phyloP scores from a whole-genome alignment of 1,140 invertebrate species.

The Anoplolepis gracilipes region DNA sequence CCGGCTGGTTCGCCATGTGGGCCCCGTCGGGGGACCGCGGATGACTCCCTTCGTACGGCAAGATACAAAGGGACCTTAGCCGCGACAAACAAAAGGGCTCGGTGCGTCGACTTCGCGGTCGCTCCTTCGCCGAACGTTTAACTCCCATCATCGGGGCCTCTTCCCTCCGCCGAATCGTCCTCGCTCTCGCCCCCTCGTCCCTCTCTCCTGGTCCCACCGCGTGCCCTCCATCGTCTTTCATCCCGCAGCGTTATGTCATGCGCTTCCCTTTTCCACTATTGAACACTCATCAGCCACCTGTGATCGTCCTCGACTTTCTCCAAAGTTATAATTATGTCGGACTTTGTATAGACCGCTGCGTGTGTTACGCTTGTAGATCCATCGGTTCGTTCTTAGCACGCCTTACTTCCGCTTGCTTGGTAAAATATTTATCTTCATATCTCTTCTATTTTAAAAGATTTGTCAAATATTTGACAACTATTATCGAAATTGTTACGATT shows the following conservation, averaged over 20 bases:
- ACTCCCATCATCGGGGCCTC: conserved; percentile 68
- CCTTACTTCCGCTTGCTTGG: conserved; percentile 22
- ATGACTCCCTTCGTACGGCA: conserved; percentile 52
- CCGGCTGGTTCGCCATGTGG: conserved; percentile 77
- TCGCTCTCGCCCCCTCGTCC: neutral
- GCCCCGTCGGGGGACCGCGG: conserved; percentile 47
- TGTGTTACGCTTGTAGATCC: conserved; percentile 31
- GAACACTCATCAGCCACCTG: conserved; percentile 82
- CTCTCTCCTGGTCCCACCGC: conserved; percentile 11
- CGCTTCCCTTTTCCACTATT: conserved; percentile 68
- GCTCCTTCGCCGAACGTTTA: conserved; percentile 73
- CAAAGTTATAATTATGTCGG: conserved; percentile 65
- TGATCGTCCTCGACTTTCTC: conserved; percentile 74
- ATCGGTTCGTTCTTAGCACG: conserved; percentile 4
- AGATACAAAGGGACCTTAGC: conserved; percentile 76
- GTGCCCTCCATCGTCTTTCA: conserved; percentile 32
- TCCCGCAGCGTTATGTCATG: conserved; percentile 33
- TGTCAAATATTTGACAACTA: neutral
- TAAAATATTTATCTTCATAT: conserved; percentile 12
- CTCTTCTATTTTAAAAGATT: neutral
- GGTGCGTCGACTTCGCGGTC: conserved; percentile 71
- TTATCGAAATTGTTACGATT: neutral
- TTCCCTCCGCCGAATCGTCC: conserved; percentile 46
- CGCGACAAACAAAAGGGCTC: conserved; percentile 78
- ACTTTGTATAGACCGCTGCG: conserved; percentile 43